Percentiles rank a stretch among this genome's conserved stretches.
Conservation (phyloP, 1,140 invertebrate species). For the Drosophila malerkotliana region DNA sequence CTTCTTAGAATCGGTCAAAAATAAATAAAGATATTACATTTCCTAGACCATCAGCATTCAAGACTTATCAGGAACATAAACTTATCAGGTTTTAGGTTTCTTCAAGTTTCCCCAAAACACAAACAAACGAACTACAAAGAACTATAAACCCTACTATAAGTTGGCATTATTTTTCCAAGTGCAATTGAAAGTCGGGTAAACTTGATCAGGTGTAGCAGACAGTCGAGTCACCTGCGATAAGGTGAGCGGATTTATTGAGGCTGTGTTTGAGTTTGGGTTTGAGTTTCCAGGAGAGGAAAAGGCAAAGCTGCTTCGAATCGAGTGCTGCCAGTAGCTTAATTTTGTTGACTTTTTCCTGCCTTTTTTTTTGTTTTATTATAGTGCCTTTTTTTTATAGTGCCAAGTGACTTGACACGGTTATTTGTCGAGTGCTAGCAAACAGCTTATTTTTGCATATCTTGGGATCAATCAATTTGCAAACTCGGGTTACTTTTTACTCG, state of each 20-base stretch:
- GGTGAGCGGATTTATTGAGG: constrained; percentile 42
- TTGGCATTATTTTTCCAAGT: background rate
- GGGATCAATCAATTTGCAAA: constrained; percentile 35
- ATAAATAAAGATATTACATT: too few species aligned
- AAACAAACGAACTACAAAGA: too few species aligned
- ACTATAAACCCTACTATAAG: too few species aligned
- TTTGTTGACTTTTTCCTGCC: constrained; percentile 13
- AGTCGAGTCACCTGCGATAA: constrained; percentile 40
- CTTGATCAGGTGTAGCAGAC: constrained; percentile 38
- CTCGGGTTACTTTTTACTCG: background rate
- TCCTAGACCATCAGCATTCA: too few species aligned
- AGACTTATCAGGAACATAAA: too few species aligned
- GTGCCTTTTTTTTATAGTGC: background rate
- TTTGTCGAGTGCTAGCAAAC: constrained; percentile 8
- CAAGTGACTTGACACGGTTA: constrained; percentile 4
- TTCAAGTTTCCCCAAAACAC: too few species aligned
- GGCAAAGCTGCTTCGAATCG: constrained; percentile 38
- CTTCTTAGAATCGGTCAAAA: too few species aligned
- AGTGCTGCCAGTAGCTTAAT: constrained; percentile 42
- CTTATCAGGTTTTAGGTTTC: too few species aligned
- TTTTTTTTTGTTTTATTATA: background rate
- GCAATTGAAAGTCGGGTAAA: background rate
- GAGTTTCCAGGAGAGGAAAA: constrained; percentile 1
- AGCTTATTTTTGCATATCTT: constrained; percentile 32
- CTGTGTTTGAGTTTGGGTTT: constrained; percentile 9